Percentiles rank a stretch among this genome's conserved stretches.
Evolutionary conservation across 2,113 vertebrate genomes (phyloP).

Genomic region (Sander lucioperca): DNA sequence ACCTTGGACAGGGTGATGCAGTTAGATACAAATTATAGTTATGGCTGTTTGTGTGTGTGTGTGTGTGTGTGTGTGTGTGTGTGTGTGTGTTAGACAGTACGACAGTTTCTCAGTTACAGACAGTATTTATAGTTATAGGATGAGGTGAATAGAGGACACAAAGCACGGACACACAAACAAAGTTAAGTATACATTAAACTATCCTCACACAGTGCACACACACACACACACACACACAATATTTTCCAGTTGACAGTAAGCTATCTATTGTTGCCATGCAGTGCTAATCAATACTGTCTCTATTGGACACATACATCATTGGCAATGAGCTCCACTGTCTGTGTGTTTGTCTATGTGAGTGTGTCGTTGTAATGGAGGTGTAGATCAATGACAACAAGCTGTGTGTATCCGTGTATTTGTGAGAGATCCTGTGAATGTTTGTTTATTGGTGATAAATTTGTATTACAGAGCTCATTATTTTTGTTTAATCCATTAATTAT

Average conservation of each 20-base stretch:
- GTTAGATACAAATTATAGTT: slow-evolving; percentile 70
- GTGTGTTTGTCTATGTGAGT: slow-evolving; percentile 31
- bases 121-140: slow-evolving; percentile 66
- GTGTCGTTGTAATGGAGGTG: slow-evolving; percentile 30
- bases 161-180: slow-evolving; percentile 29
- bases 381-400: slow-evolving; percentile 46
- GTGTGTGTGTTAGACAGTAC: slow-evolving; percentile 25
- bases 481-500: background rate
- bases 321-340: slow-evolving; percentile 58
- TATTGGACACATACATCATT: slow-evolving; percentile 73
- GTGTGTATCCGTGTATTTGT: slow-evolving; percentile 15
- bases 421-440: background rate
- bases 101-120: slow-evolving; percentile 46
- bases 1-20: slow-evolving; percentile 63
- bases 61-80: slow-evolving; percentile 23
- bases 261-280: slow-evolving; percentile 60
- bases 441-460: background rate
- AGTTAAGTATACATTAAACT: slow-evolving; percentile 52
- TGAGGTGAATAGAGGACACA: slow-evolving; percentile 56
- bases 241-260: slow-evolving; percentile 56
- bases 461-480: slow-evolving; percentile 10
- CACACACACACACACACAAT: slow-evolving; percentile 23
- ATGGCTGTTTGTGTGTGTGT: slow-evolving; percentile 28
- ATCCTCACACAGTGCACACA: slow-evolving; percentile 7
- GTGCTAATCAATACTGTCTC: slow-evolving; percentile 69